phyloP scores from a whole-genome alignment of 2,888 invertebrate species.

The Cephalotes varians region DNA sequence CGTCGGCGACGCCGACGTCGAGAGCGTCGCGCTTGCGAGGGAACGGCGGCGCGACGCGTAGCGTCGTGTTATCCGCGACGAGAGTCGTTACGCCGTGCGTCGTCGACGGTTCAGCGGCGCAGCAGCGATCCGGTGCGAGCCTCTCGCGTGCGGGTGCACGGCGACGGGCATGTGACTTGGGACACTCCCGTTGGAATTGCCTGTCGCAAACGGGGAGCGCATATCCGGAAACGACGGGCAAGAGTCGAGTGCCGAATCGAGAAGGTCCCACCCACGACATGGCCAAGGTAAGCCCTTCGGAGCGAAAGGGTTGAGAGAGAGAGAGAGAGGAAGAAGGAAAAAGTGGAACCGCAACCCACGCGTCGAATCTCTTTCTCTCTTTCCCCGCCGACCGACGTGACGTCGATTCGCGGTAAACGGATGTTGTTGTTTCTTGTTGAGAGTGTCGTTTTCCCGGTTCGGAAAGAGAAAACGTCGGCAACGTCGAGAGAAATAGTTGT shows the following conservation, averaged over 20 bases:
- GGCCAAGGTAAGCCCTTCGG: conserved; percentile 68
- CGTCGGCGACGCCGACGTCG: conserved; percentile 69
- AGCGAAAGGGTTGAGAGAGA: conserved; percentile 35
- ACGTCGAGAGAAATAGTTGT: background rate
- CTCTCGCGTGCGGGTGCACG: background rate
- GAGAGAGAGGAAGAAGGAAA: too few species aligned
- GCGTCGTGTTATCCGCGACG: conserved; percentile 31
- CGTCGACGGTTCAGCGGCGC: background rate
- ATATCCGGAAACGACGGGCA: conserved; percentile 37
- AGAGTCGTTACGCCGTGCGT: background rate
- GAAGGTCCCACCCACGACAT: conserved; percentile 74
- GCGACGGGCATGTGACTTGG: conserved; percentile 58
- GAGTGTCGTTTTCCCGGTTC: background rate
- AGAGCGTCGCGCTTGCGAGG: conserved; percentile 72
- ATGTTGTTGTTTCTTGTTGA: background rate
- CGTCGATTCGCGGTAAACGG: conserved; percentile 3
- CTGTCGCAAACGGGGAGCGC: conserved; percentile 52
- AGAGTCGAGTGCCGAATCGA: conserved; percentile 50
- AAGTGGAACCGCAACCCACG: background rate
- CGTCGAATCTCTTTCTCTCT: background rate
- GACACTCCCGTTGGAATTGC: conserved; percentile 37
- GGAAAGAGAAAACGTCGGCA: background rate
- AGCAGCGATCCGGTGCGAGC: background rate
- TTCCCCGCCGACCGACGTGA: background rate
- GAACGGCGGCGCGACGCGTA: conserved; percentile 64